phyloP scores from a whole-genome alignment of 2,797 vertebrate genomes.

The Vireo griseus region DNA sequence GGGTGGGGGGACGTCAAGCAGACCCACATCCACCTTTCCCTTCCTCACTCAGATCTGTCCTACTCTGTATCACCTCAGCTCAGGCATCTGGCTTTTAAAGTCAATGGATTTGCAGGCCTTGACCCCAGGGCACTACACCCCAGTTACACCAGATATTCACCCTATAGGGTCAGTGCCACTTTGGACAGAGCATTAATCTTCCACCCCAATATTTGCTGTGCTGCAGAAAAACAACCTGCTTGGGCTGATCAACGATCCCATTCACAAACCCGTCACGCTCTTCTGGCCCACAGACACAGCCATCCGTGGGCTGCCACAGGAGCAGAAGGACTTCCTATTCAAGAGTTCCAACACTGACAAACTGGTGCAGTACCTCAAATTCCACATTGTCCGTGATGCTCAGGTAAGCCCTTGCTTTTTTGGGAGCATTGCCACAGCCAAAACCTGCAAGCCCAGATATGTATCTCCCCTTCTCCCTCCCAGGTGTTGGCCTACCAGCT shows the following conservation, averaged over 20 bases:
- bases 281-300: conserved; percentile 86
- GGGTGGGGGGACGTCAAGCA: background rate
- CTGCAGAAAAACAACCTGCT: conserved; percentile 83
- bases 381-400: conserved; percentile 82
- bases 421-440: background rate
- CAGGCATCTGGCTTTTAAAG: background rate
- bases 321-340: conserved; percentile 87
- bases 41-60: background rate
- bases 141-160: background rate
- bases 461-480: background rate
- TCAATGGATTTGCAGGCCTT: background rate
- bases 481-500: conserved; percentile 80
- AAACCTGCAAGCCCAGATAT: accelerated
- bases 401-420: conserved; percentile 69
- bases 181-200: background rate
- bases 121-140: background rate
- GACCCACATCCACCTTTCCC: background rate
- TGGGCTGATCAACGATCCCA: conserved; percentile 70
- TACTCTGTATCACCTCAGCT: background rate
- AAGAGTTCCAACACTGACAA: conserved; percentile 76
- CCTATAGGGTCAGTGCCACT: background rate
- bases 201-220: background rate
- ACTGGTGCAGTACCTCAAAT: conserved; percentile 85
- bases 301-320: conserved; percentile 78
- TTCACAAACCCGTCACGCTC: conserved; percentile 83